phyloP scores from a whole-genome alignment of 2,113 vertebrate species.

The Gobiocypris rarus region DNA sequence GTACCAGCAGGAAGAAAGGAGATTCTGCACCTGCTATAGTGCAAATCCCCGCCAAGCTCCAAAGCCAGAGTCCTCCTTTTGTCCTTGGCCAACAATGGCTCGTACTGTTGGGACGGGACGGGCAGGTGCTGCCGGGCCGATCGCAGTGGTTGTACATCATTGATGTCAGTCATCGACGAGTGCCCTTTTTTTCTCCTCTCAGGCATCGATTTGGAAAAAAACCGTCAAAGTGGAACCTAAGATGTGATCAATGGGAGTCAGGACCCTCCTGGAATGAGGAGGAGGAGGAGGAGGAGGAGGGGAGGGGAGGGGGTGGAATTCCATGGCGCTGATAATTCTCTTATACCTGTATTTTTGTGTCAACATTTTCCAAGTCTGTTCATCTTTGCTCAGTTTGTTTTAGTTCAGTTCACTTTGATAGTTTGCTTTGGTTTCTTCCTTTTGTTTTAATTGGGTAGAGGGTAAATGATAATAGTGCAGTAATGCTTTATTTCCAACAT shows the following conservation, averaged over 20 bases:
- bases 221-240: constrained; percentile 53
- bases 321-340: constrained; percentile 12
- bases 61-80: constrained; percentile 55
- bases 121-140: constrained; percentile 56
- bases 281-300: too few species aligned
- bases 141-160: constrained; percentile 61
- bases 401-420: not conserved
- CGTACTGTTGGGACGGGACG: constrained; percentile 45
- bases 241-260: constrained; percentile 58
- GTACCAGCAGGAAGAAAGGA: constrained; percentile 58
- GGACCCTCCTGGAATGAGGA: constrained; percentile 57
- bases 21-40: constrained; percentile 61
- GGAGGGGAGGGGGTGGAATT: too few species aligned
- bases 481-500: not conserved
- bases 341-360: not conserved
- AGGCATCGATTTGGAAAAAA: constrained; percentile 59
- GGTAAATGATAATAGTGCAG: not conserved
- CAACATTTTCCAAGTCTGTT: not conserved
- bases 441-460: constrained; percentile 3
- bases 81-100: constrained; percentile 58
- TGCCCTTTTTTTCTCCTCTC: constrained; percentile 51
- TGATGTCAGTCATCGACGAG: constrained; percentile 62
- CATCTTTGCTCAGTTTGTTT: not conserved
- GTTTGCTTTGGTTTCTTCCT: not conserved
- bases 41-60: constrained; percentile 44